Evolutionary conservation across 2,888 invertebrate species (phyloP).

Genomic region (Andrena haemorrhoa): DNA sequence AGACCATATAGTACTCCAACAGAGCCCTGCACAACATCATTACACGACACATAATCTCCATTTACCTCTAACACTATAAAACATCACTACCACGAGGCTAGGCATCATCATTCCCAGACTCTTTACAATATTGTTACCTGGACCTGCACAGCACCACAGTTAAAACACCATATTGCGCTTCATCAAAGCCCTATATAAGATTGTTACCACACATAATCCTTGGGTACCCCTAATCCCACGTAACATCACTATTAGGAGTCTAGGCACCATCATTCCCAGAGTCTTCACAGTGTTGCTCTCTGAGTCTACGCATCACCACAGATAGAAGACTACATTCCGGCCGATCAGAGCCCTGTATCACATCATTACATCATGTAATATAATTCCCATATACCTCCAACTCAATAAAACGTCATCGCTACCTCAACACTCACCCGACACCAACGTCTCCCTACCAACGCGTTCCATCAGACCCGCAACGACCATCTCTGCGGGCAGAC

Average conservation of each 20-base stretch:
- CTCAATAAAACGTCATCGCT: neutral
- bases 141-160: neutral
- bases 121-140: neutral
- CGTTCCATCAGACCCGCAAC: neutral
- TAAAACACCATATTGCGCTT: neutral
- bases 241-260: too few species aligned
- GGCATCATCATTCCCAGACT: neutral
- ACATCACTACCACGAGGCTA: neutral
- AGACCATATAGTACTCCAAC: neutral
- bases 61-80: too few species aligned
- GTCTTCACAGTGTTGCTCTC: too few species aligned
- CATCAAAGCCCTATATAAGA: neutral
- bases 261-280: too few species aligned
- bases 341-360: too few species aligned
- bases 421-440: neutral
- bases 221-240: neutral
- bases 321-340: too few species aligned
- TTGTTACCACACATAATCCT: too few species aligned
- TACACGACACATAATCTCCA: too few species aligned
- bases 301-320: too few species aligned
- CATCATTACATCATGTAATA: too few species aligned
- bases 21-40: too few species aligned
- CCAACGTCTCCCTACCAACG: neutral
- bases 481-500: slow-evolving; percentile 19
- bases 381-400: too few species aligned